Evolutionary conservation across 2,797 vertebrate genomes (phyloP), one percentile per base, ranked within the genome.

Genomic region (Psittacula derbiana): DNA sequence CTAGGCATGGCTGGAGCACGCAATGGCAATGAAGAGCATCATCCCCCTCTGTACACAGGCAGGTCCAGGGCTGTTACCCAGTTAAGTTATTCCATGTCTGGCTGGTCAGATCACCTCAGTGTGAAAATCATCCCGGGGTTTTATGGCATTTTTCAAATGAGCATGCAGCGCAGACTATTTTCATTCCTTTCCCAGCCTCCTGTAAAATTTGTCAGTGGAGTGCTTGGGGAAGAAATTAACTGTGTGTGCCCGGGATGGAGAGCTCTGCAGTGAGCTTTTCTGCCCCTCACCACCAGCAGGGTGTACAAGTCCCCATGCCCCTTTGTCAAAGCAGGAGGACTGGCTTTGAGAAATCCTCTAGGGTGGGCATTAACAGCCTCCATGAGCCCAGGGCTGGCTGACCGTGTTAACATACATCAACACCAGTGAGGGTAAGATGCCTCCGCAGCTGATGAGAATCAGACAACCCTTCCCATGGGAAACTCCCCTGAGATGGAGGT

Each of bases 61-160:
- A 76, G 80, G 46, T 67, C 69, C 1, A 10, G 16, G 61, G 72
- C 75, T 92, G 47, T 78, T 89, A 71, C 49, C 52, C 62, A 72
- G 60, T 90, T 75, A 80, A 93, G 10, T 75, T 79, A 44, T 92
- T 94, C 82, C 50, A 44, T 10, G 52, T 82, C 7, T 4, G 66
- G 55, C 70, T 64, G 44, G 58, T 88, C 90, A 86, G 60, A 93
- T 78, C 94, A 90, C 86, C 60, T 88, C 47, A 24, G 82, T 93
- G 94, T 88, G 88, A 96, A 95, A 95, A 90, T 82, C 79, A 93
- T 91, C 88, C 70, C 15, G n/a, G 79, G 19, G 10, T 40, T 94
- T 96, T 95, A 95, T 53, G 88, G 74, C 75, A 78, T 92, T 95
- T 95, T 92, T 95, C 89, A 96, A 88, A 94, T 86, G 93, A 96